Base-by-base conservation (phyloP, 2,113 vertebrate species). In the Hyaena hyaena region DNA sequence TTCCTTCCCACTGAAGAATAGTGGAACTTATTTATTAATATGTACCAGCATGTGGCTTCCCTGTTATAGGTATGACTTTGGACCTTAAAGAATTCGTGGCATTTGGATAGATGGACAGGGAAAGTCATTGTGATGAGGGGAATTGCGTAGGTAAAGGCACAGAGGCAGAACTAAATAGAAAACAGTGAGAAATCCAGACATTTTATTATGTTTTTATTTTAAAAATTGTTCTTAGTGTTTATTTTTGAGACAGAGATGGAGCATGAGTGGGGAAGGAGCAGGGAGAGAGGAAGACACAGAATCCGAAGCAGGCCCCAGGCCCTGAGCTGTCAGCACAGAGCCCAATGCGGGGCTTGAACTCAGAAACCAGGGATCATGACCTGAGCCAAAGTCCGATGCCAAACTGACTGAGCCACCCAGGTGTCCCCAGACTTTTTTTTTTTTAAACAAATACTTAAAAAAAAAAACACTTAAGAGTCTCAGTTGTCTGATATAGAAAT, bases 401-500 rank as follows among this genome's bases (percentile, higher is more conserved):
- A 8, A 23, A 23, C 21, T 23, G 58, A 61, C 58, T 65, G 63
- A 65, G 26, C 63, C 63, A 65, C 26, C 10, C 10, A 28, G 26
- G 26, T 4, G 7, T 11, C 63, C 61, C 63, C 4, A 65, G 63
- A 28, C 11, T 74, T 74, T 74, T 65, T 45, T 8, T 74, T 31
- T 45, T 15, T 26, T 12, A 87, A 66, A 66, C 79, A 50, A 96
- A 68, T 84, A 86, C n/a, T n/a, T n/a, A n/a, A n/a, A n/a, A n/a
- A n/a, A n/a, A n/a, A n/a, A n/a, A n/a, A n/a, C n/a, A 86, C 79
- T 85, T n/a, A 21, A 91, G 91, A 16, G 1, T 69, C 33, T 90
- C 48, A 69, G 26, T 92, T 68, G 82, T 80, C 43, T 96, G 43
- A 84, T 83, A 93, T 86, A 43, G 33, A 92, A 83, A 96, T 82